Percentiles rank a stretch among this genome's conserved stretches.
These are phyloP conservation scores for Phaethornis superciliosus DNA, from an alignment of 2,113 vertebrate species.

Conservation along the genomic window DNA sequence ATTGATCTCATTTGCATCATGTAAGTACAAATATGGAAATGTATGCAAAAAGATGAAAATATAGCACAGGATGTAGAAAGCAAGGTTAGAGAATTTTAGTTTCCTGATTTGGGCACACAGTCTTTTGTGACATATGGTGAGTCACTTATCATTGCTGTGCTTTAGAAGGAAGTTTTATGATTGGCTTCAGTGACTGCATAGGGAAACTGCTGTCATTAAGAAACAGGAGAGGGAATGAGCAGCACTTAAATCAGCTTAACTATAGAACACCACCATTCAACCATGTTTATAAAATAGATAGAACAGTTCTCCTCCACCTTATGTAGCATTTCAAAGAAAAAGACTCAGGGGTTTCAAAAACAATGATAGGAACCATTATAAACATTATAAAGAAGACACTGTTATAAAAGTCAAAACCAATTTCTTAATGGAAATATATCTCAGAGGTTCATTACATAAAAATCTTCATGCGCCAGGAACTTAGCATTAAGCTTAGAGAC, in stretches of 20 bases:
- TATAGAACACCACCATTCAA: background rate
- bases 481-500: background rate
- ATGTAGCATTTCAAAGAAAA: background rate
- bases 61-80: background rate
- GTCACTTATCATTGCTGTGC: background rate
- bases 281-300: background rate
- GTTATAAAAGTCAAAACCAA: background rate
- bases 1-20: background rate
- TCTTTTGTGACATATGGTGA: background rate
- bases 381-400: background rate
- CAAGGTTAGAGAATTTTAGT: background rate
- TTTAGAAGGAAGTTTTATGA: background rate
- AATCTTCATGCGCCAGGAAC: background rate
- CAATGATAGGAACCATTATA: background rate
- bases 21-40: background rate
- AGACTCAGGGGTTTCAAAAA: background rate
- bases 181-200: background rate
- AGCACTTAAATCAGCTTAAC: background rate
- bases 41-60: background rate
- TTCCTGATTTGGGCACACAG: background rate
- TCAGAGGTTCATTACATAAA: background rate
- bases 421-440: background rate
- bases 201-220: background rate
- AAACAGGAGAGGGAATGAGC: background rate
- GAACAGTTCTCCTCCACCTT: background rate